Percentiles rank a stretch among this genome's conserved stretches.
phyloP scores from a whole-genome alignment of 2,113 vertebrate species.

The Mustela lutreola region DNA sequence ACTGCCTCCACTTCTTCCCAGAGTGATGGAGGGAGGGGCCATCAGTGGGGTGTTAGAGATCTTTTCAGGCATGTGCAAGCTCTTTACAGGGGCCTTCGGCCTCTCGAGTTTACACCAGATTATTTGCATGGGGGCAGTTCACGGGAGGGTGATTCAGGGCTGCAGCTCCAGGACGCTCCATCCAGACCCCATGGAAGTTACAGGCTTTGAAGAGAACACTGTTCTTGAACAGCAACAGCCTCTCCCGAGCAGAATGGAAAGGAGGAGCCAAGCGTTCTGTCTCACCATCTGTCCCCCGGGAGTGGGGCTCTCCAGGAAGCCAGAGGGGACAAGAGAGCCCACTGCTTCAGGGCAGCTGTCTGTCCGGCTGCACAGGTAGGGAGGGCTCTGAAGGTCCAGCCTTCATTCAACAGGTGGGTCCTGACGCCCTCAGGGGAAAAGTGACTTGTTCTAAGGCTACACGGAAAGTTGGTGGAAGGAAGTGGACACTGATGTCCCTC shows the following conservation, averaged over 20 bases:
- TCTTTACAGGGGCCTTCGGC: slow-evolving; percentile 53
- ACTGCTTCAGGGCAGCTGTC: background rate
- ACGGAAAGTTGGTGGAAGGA: background rate
- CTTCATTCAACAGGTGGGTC: background rate
- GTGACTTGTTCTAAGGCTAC: background rate
- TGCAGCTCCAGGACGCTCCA: background rate
- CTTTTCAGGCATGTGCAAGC: slow-evolving; percentile 39
- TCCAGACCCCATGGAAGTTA: too few species aligned
- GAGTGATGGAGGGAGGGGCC: slow-evolving; percentile 56
- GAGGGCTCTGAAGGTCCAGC: too few species aligned
- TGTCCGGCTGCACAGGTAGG: too few species aligned
- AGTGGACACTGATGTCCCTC: background rate
- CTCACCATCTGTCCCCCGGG: background rate
- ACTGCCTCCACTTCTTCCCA: slow-evolving; percentile 58
- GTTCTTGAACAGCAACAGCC: rapidly evolving
- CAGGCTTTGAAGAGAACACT: background rate
- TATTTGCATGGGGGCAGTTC: background rate
- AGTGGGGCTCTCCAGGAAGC: background rate
- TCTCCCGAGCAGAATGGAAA: rapidly evolving
- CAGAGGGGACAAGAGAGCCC: background rate
- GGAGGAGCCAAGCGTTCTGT: background rate
- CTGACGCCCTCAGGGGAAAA: background rate
- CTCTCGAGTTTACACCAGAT: background rate
- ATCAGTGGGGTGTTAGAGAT: slow-evolving; percentile 15
- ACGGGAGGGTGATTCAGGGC: background rate